Conservation (phyloP, 2,888 invertebrate species). For the Therioaphis trifolii region DNA sequence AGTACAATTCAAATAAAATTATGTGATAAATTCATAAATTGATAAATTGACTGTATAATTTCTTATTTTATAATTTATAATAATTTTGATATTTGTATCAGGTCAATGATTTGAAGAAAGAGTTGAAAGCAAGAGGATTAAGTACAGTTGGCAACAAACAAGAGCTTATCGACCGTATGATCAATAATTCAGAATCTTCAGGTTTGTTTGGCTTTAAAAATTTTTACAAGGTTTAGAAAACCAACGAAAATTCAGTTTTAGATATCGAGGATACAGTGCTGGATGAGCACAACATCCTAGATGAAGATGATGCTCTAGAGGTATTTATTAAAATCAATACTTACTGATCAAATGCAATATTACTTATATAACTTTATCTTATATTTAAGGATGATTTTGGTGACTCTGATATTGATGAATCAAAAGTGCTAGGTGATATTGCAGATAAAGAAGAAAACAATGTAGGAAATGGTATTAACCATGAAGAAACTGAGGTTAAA, state of each 20-base stretch:
- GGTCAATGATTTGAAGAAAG: slow-evolving; percentile 86
- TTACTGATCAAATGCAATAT: neutral
- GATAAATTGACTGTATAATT: neutral
- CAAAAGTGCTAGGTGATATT: slow-evolving; percentile 62
- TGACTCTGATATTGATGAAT: slow-evolving; percentile 62
- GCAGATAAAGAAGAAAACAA: slow-evolving; percentile 64
- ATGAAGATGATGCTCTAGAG: slow-evolving; percentile 73
- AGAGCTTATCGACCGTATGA: slow-evolving; percentile 82
- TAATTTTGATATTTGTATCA: slow-evolving; percentile 68
- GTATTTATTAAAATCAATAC: slow-evolving; percentile 68
- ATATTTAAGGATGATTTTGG: slow-evolving; percentile 39
- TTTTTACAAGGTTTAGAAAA: slow-evolving; percentile 38
- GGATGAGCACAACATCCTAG: slow-evolving; percentile 70
- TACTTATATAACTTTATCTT: neutral
- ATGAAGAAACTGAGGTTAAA: slow-evolving; percentile 73
- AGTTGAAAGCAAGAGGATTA: slow-evolving; percentile 82
- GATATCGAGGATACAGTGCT: slow-evolving; percentile 70
- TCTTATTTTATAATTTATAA: neutral
- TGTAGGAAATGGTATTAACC: slow-evolving; percentile 69
- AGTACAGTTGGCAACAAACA: slow-evolving; percentile 82
- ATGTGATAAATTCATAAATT: too few species aligned
- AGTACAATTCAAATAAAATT: too few species aligned
- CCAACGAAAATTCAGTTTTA: slow-evolving; percentile 55
- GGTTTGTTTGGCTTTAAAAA: slow-evolving; percentile 59
- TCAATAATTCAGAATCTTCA: slow-evolving; percentile 73